Conservation (phyloP, 2,797 vertebrate species). For the Rhodeus uyekii region DNA sequence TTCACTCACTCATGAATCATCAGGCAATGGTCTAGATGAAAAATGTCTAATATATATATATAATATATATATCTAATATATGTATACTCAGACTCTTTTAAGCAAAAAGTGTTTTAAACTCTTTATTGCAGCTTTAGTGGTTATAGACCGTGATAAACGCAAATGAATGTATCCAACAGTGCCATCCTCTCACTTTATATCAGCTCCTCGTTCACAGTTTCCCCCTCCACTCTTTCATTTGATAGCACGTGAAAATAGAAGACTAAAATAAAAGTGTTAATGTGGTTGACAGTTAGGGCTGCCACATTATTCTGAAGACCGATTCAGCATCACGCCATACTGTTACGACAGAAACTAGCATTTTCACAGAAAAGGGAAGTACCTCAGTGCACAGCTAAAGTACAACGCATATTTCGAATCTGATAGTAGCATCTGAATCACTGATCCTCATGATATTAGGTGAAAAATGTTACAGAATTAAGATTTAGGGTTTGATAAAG, state of each 20-base stretch:
- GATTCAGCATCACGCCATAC: not conserved
- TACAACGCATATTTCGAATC: not conserved
- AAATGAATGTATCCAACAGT: not conserved
- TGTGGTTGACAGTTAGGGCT: conserved; percentile 5
- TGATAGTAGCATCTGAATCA: not conserved
- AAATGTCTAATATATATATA: not conserved
- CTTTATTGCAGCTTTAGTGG: not conserved
- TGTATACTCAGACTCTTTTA: not conserved
- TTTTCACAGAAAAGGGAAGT: not conserved
- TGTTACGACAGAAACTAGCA: conserved; percentile 10
- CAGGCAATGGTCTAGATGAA: too few relatives aligned
- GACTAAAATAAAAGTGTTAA: conserved; percentile 36
- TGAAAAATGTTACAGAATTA: not conserved
- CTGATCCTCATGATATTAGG: not conserved
- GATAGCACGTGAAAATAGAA: conserved; percentile 10
- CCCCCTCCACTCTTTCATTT: not conserved
- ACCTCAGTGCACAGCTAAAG: not conserved
- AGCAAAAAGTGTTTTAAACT: not conserved
- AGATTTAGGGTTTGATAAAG: not conserved
- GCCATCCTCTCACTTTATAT: conserved; percentile 16
- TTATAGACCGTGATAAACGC: not conserved
- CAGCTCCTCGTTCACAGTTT: conserved; percentile 17
- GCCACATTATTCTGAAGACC: conserved; percentile 9
- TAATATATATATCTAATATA: too few relatives aligned
- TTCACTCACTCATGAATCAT: conserved; percentile 2